Evolutionary conservation across 2,888 invertebrate species (phyloP).

Genomic region (Leptinotarsa rubiginosa): DNA sequence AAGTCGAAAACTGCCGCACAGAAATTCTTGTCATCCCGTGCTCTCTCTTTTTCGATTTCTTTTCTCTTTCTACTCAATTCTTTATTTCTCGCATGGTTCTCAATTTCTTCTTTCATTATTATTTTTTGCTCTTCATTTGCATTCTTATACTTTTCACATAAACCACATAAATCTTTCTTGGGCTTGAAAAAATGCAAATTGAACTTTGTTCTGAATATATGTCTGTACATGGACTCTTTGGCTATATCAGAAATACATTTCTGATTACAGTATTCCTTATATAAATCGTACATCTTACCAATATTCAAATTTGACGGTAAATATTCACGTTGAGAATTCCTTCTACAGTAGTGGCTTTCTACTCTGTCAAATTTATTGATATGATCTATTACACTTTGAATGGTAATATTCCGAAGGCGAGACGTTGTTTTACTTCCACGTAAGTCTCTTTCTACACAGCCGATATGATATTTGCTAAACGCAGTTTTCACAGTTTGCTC

Average conservation of each 20-base stretch:
- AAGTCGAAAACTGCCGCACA: not conserved
- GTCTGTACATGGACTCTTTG: not conserved
- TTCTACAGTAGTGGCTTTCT: slow-evolving; percentile 15
- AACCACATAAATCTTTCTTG: not conserved
- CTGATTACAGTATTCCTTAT: not conserved
- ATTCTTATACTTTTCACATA: too few species aligned
- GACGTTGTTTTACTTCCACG: too few species aligned
- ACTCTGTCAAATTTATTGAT: slow-evolving; percentile 19
- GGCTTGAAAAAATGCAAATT: not conserved
- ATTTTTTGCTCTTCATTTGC: not conserved
- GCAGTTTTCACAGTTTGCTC: too few species aligned
- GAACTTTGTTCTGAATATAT: slow-evolving; percentile 1
- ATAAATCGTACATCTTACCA: slow-evolving; percentile 27
- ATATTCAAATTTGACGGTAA: slow-evolving; percentile 35
- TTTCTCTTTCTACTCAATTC: not conserved
- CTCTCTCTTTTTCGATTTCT: not conserved
- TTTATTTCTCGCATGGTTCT: not conserved
- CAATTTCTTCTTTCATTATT: not conserved
- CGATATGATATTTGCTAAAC: too few species aligned
- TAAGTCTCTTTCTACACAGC: too few species aligned
- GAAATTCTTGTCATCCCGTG: not conserved
- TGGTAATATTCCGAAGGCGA: too few species aligned
- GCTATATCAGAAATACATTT: not conserved
- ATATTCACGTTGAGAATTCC: slow-evolving; percentile 13
- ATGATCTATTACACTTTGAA: not conserved